Evolutionary conservation across 2,113 vertebrate species (phyloP).

Genomic region (Pogona vitticeps): DNA sequence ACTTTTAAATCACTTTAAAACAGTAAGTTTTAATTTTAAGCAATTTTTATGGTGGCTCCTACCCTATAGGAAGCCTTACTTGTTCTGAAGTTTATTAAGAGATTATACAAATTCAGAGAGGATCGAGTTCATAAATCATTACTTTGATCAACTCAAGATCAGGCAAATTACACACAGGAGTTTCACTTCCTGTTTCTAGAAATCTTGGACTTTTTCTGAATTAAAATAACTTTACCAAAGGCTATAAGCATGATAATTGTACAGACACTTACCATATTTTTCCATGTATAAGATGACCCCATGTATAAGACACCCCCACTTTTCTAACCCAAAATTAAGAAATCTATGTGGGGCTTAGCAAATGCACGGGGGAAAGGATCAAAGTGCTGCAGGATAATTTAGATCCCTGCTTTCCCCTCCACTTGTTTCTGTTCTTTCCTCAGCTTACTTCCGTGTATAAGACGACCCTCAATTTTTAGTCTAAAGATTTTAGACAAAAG

Average conservation of each 20-base stretch:
- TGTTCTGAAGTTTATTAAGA: neutral
- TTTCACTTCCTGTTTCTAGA: neutral
- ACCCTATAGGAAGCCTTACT: neutral
- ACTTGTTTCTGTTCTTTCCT: too few species aligned
- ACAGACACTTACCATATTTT: too few species aligned
- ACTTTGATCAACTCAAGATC: neutral
- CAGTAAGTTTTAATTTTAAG: constrained; percentile 1
- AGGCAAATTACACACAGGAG: neutral
- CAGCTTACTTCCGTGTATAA: too few species aligned
- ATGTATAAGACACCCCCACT: too few species aligned
- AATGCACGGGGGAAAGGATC: too few species aligned
- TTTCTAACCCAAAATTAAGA: too few species aligned
- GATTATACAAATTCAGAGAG: neutral
- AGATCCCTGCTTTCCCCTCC: too few species aligned
- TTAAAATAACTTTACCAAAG: neutral
- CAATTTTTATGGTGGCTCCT: neutral
- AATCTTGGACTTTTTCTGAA: neutral
- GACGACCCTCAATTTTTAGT: too few species aligned
- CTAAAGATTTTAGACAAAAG: too few species aligned
- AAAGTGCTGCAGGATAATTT: too few species aligned
- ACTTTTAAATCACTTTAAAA: neutral
- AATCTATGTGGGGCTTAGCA: too few species aligned
- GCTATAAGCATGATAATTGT: neutral
- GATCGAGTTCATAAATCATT: neutral
- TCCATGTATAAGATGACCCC: too few species aligned